A percentile compares a stretch with the other conserved stretches of the same genome.
phyloP scores from a whole-genome alignment of 2,113 vertebrate genomes.

The Oophaga pumilio region DNA sequence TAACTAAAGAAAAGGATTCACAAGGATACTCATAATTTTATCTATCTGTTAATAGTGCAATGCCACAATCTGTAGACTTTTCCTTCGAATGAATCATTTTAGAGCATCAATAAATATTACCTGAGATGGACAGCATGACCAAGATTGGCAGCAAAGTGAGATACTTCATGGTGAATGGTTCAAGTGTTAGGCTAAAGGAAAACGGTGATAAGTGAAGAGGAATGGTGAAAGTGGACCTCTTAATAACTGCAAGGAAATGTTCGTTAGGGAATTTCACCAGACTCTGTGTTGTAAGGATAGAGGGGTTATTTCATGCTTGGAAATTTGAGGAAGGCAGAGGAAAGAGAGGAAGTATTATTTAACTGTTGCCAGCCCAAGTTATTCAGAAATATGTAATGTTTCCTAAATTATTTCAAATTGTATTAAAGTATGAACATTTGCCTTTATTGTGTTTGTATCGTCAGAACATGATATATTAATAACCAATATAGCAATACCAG shows the following conservation, averaged over 20 bases:
- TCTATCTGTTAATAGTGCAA: not conserved
- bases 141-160: conserved; percentile 17
- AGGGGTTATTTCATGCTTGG: not conserved
- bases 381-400: not conserved
- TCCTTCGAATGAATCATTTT: not conserved
- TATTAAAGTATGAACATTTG: not conserved
- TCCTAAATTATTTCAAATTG: not conserved
- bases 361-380: not conserved
- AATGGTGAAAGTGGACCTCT: not conserved
- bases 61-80: not conserved
- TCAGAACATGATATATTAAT: no score
- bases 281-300: conserved; percentile 19
- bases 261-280: conserved; percentile 45
- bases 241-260: not conserved
- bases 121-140: conserved; percentile 11
- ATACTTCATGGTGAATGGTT: conserved; percentile 12
- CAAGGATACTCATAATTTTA: no score
- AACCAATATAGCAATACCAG: no score
- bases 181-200: not conserved
- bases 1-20: no score
- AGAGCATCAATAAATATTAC: not conserved
- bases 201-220: not conserved
- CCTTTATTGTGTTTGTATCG: not conserved
- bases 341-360: conserved; percentile 32
- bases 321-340: not conserved